These are phyloP conservation scores for Leptinotarsa undecemlineata DNA, from an alignment of 1,140 invertebrate genomes.

Conservation along the genomic window DNA sequence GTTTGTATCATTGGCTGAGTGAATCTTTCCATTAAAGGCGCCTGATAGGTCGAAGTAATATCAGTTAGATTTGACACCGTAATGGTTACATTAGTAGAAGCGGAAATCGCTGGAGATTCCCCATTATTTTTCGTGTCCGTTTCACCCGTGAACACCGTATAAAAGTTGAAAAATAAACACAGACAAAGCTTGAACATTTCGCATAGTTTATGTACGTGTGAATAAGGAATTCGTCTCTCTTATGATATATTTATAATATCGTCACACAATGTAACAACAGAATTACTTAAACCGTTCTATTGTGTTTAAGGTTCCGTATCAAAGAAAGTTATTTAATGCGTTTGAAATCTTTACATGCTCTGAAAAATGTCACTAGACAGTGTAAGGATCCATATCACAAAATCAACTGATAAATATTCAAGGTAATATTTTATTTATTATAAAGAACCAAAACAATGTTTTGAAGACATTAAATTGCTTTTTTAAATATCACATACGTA, in stretches of 20 bases:
- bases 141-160: background rate
- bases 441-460: no score
- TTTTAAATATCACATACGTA: no score
- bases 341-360: constrained; percentile 26
- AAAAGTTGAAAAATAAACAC: background rate
- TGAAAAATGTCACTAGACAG: constrained; percentile 7
- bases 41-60: background rate
- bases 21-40: background rate
- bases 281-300: constrained; percentile 22
- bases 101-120: background rate
- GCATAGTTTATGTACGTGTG: background rate
- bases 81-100: background rate
- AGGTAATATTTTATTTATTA: no score
- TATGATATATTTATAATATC: constrained; percentile 22
- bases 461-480: no score
- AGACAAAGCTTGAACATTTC: constrained; percentile 20
- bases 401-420: no score
- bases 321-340: constrained; percentile 20
- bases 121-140: background rate
- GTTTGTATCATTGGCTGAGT: constrained; percentile 5
- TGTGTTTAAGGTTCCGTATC: constrained; percentile 20
- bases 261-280: constrained; percentile 20
- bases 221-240: background rate
- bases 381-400: background rate
- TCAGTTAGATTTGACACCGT: background rate